Conservation (phyloP, 2,797 vertebrate species). For the Scolopax rusticola region DNA sequence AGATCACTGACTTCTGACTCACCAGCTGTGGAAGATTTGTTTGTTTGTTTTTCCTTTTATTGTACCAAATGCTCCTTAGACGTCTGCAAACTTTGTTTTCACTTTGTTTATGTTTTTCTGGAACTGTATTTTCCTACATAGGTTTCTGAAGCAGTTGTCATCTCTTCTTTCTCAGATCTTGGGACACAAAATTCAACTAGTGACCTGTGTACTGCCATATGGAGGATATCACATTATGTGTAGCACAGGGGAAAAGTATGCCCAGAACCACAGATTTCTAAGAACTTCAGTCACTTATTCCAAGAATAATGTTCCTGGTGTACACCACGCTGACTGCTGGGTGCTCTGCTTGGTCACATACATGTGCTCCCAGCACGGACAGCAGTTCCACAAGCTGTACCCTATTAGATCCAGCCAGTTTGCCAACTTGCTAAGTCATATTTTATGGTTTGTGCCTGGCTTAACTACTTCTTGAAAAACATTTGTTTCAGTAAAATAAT, state of each 20-base stretch:
- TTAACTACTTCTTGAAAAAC: background rate
- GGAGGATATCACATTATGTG: constrained; percentile 16
- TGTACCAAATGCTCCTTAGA: constrained; percentile 16
- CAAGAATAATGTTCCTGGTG: constrained; percentile 50
- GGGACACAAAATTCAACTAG: background rate
- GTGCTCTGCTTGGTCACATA: background rate
- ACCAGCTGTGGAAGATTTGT: constrained; percentile 46
- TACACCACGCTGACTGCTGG: background rate
- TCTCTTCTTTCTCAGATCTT: background rate
- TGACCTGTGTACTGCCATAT: constrained; percentile 26
- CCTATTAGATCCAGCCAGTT: background rate
- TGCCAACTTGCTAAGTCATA: background rate
- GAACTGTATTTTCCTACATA: constrained; percentile 3
- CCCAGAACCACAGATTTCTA: constrained; percentile 61
- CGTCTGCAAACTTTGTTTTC: constrained; percentile 31
- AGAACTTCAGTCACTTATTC: constrained; percentile 57
- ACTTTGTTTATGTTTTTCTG: constrained; percentile 39
- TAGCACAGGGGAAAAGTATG: constrained; percentile 16
- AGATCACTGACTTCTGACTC: constrained; percentile 31
- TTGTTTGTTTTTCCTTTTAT: constrained; percentile 16
- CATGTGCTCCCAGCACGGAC: background rate
- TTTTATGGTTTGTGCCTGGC: background rate
- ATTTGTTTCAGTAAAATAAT: background rate
- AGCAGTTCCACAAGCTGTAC: background rate
- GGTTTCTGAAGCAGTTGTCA: background rate